Conservation (phyloP, 2,888 invertebrate species). For the Epirrhoe alternata region DNA sequence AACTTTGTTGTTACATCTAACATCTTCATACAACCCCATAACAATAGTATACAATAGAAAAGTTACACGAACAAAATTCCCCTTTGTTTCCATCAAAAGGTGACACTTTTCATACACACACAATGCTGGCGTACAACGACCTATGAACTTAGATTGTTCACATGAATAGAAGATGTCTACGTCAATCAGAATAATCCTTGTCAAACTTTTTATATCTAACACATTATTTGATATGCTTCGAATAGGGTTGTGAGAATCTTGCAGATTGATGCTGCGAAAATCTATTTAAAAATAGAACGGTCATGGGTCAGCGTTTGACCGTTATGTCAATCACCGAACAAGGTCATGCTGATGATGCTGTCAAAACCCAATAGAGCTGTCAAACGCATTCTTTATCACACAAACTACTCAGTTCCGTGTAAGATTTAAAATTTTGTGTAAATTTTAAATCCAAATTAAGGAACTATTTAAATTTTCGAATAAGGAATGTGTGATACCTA, state of each 20-base stretch:
- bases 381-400: constrained; percentile 2
- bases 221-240: constrained; percentile 58
- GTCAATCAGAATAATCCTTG: constrained; percentile 63
- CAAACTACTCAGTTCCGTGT: constrained; percentile 1
- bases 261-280: constrained; percentile 24
- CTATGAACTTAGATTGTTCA: constrained; percentile 61
- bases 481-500: too few species aligned
- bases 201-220: constrained; percentile 49
- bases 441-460: too few species aligned
- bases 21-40: constrained; percentile 38
- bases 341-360: constrained; percentile 27
- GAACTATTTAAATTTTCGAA: too few species aligned
- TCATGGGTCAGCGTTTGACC: constrained; percentile 24
- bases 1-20: constrained; percentile 16
- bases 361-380: constrained; percentile 23
- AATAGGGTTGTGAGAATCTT: constrained; percentile 42
- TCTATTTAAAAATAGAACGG: constrained; percentile 5
- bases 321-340: constrained; percentile 29
- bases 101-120: constrained; percentile 57
- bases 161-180: constrained; percentile 49
- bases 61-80: constrained; percentile 44
- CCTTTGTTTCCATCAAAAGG: constrained; percentile 57
- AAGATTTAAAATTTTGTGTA: background rate
- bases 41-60: constrained; percentile 26
- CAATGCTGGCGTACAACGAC: constrained; percentile 50